Base-by-base conservation (phyloP, 2,888 invertebrate species). In the Chrysomela aeneicollis region DNA sequence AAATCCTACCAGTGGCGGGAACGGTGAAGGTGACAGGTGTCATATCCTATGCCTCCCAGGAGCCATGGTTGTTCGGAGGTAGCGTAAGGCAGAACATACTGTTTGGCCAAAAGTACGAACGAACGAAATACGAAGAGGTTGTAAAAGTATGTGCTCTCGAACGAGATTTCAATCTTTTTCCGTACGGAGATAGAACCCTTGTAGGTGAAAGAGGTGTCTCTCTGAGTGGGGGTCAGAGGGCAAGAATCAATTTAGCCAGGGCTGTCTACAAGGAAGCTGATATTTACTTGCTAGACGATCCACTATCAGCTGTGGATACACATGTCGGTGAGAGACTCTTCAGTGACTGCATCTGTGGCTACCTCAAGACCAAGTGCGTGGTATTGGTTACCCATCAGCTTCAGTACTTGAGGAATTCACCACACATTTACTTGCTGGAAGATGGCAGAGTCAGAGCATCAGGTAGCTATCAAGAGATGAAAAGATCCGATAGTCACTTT, bases 11-110 rank as follows among this genome's bases (percentile, higher is more conserved):
- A 2, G 76, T 80, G 15, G 80, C 85, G 1, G 94, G 95, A 15
- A 83, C 82, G 0, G 80, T 92, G 4, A 84, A 87, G 75, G 84
- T 93, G 9, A 86, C 86, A 5, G 94, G 94, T 5, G 85, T 84
- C 1, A 84, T 90, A 0, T 88, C 90, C 0, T 95, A 94, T 77
- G 91, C 92, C 1, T 89, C 92, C 57, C 94, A 94, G 80, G 91
- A 94, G 77, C 91, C 95, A 0, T 95, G 95, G 95, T 78, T 91
- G 0, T 91, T 91, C 76, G 89, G 89, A 63, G 90, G 89, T 19
- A 92, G 92, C 67, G 89, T 98, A 0, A 86, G 92, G n/a, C 94
- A 97, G 76, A 98, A 98, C 81, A 94, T 98, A 69, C 80, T 95
- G 1, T 97, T 98, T 81, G 96, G 96, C 0, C 88, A 87, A 77